Evolutionary conservation across 2,888 invertebrate species (phyloP).

Genomic region (Ormia ochracea): DNA sequence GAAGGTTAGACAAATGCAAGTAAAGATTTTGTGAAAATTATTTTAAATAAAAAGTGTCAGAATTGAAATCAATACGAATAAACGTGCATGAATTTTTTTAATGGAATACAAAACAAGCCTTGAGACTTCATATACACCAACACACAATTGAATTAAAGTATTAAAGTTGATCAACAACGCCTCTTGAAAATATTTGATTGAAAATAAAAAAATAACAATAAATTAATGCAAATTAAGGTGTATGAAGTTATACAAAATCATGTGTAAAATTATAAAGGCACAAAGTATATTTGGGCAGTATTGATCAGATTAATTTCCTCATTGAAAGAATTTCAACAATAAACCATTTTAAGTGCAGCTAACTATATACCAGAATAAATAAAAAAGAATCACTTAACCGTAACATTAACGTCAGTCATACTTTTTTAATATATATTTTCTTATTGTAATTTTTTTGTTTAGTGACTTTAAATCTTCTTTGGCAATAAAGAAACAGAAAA

Average conservation of each 20-base stretch:
- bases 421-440: conserved; percentile 32
- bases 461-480: conserved; percentile 51
- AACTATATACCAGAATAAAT: conserved; percentile 3
- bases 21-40: not conserved
- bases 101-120: conserved; percentile 56
- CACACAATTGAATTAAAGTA: conserved; percentile 46
- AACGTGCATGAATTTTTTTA: conserved; percentile 53
- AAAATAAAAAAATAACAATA: too few relatives aligned
- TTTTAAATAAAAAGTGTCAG: not conserved
- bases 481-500: conserved; percentile 22
- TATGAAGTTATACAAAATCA: conserved; percentile 44
- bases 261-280: not conserved
- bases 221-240: conserved; percentile 45
- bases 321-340: conserved; percentile 26
- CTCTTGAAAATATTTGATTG: conserved; percentile 47
- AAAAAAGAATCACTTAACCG: conserved; percentile 45
- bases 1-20: not conserved
- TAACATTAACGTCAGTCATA: conserved; percentile 57
- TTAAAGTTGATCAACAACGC: conserved; percentile 67
- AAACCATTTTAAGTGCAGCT: not conserved
- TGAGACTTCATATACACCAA: conserved; percentile 59
- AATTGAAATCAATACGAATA: conserved; percentile 8
- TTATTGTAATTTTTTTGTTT: conserved; percentile 22
- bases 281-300: conserved; percentile 2
- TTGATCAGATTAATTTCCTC: conserved; percentile 34